Percentiles rank a stretch among this genome's conserved stretches.
Evolutionary conservation across 2,113 vertebrate species (phyloP).

Genomic region (Arenaria interpres): DNA sequence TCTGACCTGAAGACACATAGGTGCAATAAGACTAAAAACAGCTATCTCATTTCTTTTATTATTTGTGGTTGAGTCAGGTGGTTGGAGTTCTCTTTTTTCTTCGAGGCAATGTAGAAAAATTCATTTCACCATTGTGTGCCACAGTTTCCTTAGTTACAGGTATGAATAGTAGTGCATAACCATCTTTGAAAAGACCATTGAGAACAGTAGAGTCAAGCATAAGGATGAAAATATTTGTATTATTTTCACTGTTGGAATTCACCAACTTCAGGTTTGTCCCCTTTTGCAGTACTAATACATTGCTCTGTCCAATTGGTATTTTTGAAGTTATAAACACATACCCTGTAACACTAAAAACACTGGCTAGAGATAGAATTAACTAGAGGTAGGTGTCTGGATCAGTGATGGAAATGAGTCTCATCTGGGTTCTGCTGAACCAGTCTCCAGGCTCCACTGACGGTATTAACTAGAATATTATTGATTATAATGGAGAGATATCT

Average conservation of each 20-base stretch:
- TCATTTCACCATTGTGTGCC: background rate
- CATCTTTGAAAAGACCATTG: background rate
- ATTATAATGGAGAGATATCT: background rate
- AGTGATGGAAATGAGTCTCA: background rate
- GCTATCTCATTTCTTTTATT: background rate
- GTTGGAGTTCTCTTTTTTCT: background rate
- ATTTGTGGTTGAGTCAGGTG: background rate
- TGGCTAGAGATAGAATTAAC: too few relatives aligned
- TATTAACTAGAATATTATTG: background rate
- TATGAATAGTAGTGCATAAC: background rate
- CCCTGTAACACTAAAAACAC: too few relatives aligned
- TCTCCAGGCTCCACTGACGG: background rate
- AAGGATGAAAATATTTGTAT: background rate
- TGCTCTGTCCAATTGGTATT: background rate
- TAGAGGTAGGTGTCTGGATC: background rate
- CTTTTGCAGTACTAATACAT: background rate
- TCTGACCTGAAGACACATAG: background rate
- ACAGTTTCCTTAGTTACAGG: background rate
- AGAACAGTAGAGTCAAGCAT: background rate
- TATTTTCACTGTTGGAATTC: background rate
- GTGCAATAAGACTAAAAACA: background rate
- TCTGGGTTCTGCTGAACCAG: background rate
- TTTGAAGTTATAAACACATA: background rate
- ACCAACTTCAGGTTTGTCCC: background rate
- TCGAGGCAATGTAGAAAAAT: background rate